A percentile compares a stretch with the other conserved stretches of the same genome.
phyloP scores from a whole-genome alignment of 2,113 vertebrate genomes.

The Rhynchopsitta pachyrhyncha region DNA sequence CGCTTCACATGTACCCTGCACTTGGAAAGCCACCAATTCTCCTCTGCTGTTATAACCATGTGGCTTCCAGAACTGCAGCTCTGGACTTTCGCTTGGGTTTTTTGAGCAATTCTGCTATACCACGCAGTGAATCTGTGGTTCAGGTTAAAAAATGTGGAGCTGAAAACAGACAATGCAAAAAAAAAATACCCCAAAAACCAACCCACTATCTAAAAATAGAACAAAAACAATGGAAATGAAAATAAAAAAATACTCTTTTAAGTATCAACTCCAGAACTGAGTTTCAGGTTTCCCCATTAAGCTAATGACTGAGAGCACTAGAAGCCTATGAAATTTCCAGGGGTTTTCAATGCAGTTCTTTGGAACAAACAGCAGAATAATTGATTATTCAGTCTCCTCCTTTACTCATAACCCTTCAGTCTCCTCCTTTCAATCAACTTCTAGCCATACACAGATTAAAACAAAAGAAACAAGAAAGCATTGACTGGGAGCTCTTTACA shows the following conservation, averaged over 20 bases:
- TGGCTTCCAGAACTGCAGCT: background rate
- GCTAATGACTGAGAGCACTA: background rate
- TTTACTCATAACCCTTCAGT: background rate
- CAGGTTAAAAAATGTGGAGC: slow-evolving; percentile 7
- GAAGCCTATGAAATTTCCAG: background rate
- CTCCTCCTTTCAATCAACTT: background rate
- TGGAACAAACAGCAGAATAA: background rate
- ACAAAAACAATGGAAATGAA: slow-evolving; percentile 25
- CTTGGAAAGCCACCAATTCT: background rate
- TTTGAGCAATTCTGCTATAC: background rate
- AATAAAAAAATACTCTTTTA: background rate
- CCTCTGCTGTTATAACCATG: background rate
- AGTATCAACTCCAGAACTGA: background rate
- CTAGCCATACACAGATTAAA: background rate
- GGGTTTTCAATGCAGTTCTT: background rate
- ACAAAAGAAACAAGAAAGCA: background rate
- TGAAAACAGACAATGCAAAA: background rate
- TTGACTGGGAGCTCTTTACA: background rate
- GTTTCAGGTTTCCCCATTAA: slow-evolving; percentile 19
- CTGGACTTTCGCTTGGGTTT: background rate
- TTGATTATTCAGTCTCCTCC: background rate
- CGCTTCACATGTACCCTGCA: background rate
- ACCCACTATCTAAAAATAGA: background rate
- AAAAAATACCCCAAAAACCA: background rate
- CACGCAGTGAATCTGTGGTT: background rate